Conservation (phyloP, 2,113 vertebrate species). For the Cyanocitta stelleri region DNA sequence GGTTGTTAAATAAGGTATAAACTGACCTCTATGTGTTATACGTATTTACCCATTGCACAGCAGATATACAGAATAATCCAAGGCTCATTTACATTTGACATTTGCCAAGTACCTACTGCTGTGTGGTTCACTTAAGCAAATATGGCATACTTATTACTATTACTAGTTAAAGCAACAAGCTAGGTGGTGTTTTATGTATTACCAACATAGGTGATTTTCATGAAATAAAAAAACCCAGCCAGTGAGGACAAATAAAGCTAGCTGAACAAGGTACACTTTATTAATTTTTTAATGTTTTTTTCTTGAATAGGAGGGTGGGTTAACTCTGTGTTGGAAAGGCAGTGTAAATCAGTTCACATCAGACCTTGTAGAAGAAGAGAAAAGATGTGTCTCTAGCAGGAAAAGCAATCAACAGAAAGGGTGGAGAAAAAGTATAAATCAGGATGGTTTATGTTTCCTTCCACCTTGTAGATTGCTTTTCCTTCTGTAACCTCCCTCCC, state of each 20-base stretch:
- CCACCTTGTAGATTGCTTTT: slow-evolving; percentile 53
- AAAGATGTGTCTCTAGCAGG: slow-evolving; percentile 37
- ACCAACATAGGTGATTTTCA: neutral
- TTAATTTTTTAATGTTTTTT: neutral
- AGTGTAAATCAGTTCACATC: slow-evolving; percentile 36
- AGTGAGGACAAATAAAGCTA: neutral
- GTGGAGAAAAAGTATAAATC: slow-evolving; percentile 62
- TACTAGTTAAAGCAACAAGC: neutral
- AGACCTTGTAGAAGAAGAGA: slow-evolving; percentile 14
- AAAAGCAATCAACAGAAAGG: slow-evolving; percentile 57
- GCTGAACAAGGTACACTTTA: neutral
- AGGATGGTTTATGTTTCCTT: slow-evolving; percentile 55
- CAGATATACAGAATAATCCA: neutral
- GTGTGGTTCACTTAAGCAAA: neutral
- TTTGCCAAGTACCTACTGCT: neutral
- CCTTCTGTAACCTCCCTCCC: slow-evolving; percentile 19
- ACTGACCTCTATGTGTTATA: rapidly evolving
- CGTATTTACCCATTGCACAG: neutral
- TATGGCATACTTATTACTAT: neutral
- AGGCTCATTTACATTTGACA: neutral
- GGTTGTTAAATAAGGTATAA: neutral
- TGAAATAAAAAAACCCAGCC: neutral
- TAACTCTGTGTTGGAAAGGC: neutral
- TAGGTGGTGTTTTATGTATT: neutral
- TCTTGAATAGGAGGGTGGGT: neutral